phyloP scores from a whole-genome alignment of 2,797 vertebrate species.

The Halcyon smyrnensis region DNA sequence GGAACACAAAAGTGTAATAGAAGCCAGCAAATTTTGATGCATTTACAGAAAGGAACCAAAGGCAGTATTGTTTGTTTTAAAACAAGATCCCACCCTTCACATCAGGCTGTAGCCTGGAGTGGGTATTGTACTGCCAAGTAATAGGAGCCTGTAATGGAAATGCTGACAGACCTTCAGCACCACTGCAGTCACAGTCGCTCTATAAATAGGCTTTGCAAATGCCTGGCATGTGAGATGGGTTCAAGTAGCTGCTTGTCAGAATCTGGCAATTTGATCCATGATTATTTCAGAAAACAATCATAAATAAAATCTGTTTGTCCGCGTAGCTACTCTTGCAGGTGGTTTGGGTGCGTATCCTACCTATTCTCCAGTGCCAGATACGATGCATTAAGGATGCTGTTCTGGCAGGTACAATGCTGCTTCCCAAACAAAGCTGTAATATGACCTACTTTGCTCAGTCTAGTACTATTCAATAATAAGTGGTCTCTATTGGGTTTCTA shows the following conservation, averaged over 20 bases:
- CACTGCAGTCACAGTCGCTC: background rate
- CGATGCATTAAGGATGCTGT: background rate
- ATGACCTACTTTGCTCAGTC: conserved; percentile 55
- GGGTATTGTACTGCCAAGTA: background rate
- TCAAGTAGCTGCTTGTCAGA: conserved; percentile 42
- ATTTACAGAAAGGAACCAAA: background rate
- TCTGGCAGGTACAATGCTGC: conserved; percentile 27
- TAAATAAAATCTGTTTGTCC: background rate
- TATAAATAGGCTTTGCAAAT: conserved; percentile 61
- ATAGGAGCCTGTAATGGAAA: conserved; percentile 35
- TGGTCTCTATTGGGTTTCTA: conserved; percentile 37
- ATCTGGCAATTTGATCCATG: conserved; percentile 11
- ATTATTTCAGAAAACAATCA: conserved; percentile 37
- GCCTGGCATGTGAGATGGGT: conserved; percentile 24
- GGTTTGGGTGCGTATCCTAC: background rate
- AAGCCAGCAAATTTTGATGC: background rate
- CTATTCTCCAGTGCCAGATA: background rate
- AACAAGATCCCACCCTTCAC: background rate
- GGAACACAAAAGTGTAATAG: background rate
- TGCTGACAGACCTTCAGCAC: conserved; percentile 46
- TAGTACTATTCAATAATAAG: conserved; percentile 46
- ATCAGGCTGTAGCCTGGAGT: conserved; percentile 9
- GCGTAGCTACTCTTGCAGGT: background rate
- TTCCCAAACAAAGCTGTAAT: conserved; percentile 52
- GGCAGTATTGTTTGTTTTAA: background rate